Base-by-base conservation (phyloP, 2,113 vertebrate species). In the Phylloscopus trochilus region DNA sequence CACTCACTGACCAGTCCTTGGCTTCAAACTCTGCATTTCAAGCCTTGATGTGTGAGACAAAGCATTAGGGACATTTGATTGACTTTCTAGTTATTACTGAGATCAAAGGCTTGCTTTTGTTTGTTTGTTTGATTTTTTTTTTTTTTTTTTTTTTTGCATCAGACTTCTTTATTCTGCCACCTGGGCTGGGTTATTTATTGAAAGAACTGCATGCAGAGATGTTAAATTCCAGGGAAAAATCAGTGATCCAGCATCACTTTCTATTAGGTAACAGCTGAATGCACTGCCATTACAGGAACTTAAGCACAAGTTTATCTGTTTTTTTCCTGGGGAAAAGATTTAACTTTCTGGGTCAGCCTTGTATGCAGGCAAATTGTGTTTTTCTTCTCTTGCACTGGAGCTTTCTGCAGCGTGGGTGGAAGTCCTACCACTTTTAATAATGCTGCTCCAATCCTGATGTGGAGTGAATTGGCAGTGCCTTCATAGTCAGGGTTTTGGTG, bases 301-400 rank as follows among this genome's bases (percentile, higher is more conserved):
- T 86, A 52, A 94, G 64, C 68, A 86, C 35, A 52, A 95, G 64
- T 93, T 92, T 95, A 90, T 93, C 85, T 95, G 2, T 59, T 96
- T 96, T 96, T 96, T 93, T 96, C 90, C 92, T 75, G 60, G 22
- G 90, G 93, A 95, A 86, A 77, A 88, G 90, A 92, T 96, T 93
- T 80, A 46, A 47, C 33, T 95, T 95, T 97, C 85, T 94, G 87
- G 83, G 91, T 95, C 92, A 96, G 74, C 75, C 43, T 63, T 86
- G 51, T 37, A 69, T 72, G 76, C 56, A 92, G 79, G 82, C 87
- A 80, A 77, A 78, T 78, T 46, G 79, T 89, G 75, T 23, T 86
- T 94, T 63, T 75, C 44, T 88, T 39, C 35, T 73, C 76, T 87
- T 77, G n/a, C 46, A 53, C n/a, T 55, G 53, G 52, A 94, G 59